Base-by-base conservation (phyloP, 2,797 vertebrate genomes). In the Thalassophryne amazonica region DNA sequence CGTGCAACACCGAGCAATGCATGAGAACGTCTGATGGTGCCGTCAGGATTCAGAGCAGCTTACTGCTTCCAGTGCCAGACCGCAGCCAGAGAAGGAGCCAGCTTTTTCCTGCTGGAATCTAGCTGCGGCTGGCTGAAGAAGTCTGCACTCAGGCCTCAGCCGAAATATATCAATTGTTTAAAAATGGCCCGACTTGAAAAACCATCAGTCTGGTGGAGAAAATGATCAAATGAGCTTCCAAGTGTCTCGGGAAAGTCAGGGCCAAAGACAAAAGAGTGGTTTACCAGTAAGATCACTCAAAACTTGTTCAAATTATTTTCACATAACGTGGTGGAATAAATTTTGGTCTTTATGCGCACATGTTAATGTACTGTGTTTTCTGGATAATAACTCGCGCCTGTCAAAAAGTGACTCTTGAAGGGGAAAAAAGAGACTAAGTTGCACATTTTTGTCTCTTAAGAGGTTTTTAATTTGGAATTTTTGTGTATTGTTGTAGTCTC, bases 1-100 rank as follows among this genome's bases (percentile, higher is more conserved):
- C 74, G 63, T 69, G 89, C 86, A 91, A 91, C 84, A 87, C 68
- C 56, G 33, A 43, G 84, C 81, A 89, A 90, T 60, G 73, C 63
- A 68, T 72, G 62, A 75, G 68, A 81, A 86, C 83, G 62, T 77
- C 69, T 11, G 72, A 69, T 70, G 64, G 80, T 80, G 56, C 57
- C 78, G 66, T 67, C 60, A 53, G 69, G 80, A 77, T 82, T 73
- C 81, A 74, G 69, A 58, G 58, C 71, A 72, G 63, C 67, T 70
- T 69, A 60, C 48, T 73, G 73, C 78, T 70, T 43, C 28, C 65
- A 57, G 78, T 69, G 60, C 39, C 61, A 66, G 71, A 68, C 58
- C 49, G 13, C 18, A 77, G 73, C 29, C 17, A 34, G 60, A 16
- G 19, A 59, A 30, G 2, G 51, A 64, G 59, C 56, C 60, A 46